Base-by-base conservation (phyloP, 2,797 vertebrate genomes). In the Pteronotus mesoamericanus region DNA sequence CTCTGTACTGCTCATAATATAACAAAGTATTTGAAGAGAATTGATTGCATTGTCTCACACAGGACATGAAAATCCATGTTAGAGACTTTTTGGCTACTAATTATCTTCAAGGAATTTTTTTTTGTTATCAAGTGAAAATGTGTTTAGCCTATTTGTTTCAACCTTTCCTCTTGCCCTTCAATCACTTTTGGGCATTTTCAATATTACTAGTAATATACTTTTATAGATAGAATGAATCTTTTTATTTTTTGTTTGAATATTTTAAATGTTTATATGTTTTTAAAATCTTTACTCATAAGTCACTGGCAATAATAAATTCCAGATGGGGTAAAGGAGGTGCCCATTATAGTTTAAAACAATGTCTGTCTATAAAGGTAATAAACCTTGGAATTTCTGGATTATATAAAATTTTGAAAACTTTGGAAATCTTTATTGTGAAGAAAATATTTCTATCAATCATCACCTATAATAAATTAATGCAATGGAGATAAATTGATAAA, bases 101-200 rank as follows among this genome's bases (percentile, higher is more conserved):
- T 55, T 57, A 51, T 48, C 19, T 77, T 59, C 8, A 72, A 78
- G 15, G 24, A 68, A 37, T 34, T 48, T 9, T 68, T 77, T 80
- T 19, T 24, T 44, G 39, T 51, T 22, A 24, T 68, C 9, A 69
- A 34, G 7, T 29, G 12, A 86, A 85, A 79, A 79, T 59, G 34
- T 75, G 10, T 42, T 85, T 75, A 32, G 0, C 21, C 15, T 32
- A 14, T 66, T 86, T 34, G 3, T 82, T 69, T 91, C 32, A 61
- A 16, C 8, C 4, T 61, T 5, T 29, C 39, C 0, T 3, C 10
- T 42, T 18, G 2, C 5, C 4, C 9, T 37, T 10, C 8, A 10
- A 18, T 48, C 32, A 89, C 9, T 69, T 90, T 42, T 0, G 3
- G 4, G 4, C 16, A 86, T 46, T 86, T 93, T 74, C 19, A 32